Evolutionary conservation across 2,888 invertebrate genomes (phyloP).

Genomic region (Antitype chi): DNA sequence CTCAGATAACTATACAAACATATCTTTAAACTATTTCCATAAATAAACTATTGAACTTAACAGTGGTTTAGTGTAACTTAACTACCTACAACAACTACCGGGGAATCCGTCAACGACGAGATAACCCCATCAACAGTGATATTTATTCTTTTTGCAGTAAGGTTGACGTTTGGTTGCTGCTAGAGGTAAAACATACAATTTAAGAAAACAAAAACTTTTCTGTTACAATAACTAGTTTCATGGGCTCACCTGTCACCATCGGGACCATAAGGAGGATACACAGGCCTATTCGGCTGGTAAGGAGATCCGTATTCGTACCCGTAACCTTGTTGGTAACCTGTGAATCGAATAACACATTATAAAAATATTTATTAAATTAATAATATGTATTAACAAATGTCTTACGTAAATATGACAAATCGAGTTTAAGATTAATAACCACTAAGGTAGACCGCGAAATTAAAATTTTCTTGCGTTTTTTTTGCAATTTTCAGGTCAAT

Average conservation of each 20-base stretch:
- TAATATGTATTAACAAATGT: conserved; percentile 6
- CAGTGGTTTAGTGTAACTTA: too few relatives aligned
- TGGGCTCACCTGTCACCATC: conserved; percentile 92
- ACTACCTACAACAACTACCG: too few relatives aligned
- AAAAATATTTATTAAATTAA: conserved; percentile 3
- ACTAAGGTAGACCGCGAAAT: neutral
- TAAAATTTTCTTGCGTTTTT: too few relatives aligned
- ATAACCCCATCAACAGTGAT: too few relatives aligned
- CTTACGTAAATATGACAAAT: neutral
- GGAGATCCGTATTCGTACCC: conserved; percentile 93
- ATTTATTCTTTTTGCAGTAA: neutral
- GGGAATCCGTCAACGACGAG: too few relatives aligned
- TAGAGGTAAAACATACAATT: neutral
- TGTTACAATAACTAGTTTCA: neutral
- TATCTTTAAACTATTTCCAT: too few relatives aligned
- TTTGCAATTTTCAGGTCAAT: too few relatives aligned
- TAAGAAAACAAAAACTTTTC: neutral
- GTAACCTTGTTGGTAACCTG: conserved; percentile 92
- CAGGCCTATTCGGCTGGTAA: conserved; percentile 94
- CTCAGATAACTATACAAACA: too few relatives aligned
- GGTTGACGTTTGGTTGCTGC: neutral
- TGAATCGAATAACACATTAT: conserved; percentile 66
- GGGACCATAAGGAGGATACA: conserved; percentile 94
- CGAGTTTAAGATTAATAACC: conserved; percentile 3
- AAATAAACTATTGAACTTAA: too few relatives aligned